phyloP scores from a whole-genome alignment of 2,888 invertebrate species.

The Erynnis tages region DNA sequence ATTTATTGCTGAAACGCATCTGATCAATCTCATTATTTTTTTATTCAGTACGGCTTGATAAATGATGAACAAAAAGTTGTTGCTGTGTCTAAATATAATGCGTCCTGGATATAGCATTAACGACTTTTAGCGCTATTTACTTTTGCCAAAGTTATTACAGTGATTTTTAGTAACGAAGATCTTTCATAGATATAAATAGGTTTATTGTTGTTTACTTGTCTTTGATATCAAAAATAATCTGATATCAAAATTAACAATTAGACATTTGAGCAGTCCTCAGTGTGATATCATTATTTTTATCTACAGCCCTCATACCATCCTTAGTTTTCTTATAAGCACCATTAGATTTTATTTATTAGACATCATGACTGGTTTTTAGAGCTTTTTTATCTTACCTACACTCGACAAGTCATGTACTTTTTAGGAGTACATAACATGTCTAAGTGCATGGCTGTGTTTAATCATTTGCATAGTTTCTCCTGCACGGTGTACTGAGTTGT shows the following conservation, averaged over 20 bases:
- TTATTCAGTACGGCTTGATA: too few species aligned
- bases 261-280: not conserved
- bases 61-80: too few species aligned
- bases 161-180: too few species aligned
- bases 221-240: too few species aligned
- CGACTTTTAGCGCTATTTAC: too few species aligned
- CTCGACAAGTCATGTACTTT: conserved; percentile 14
- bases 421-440: conserved; percentile 1
- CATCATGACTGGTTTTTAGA: too few species aligned
- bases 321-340: conserved; percentile 14
- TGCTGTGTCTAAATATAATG: too few species aligned
- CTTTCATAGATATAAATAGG: too few species aligned
- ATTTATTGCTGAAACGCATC: not conserved
- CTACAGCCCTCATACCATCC: not conserved
- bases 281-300: not conserved
- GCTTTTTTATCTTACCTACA: conserved; percentile 10
- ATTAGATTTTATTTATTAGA: too few species aligned
- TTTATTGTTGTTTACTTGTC: too few species aligned
- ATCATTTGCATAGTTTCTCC: conserved; percentile 20
- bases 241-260: not conserved
- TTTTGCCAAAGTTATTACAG: not conserved
- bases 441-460: conserved; percentile 13
- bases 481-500: conserved; percentile 33
- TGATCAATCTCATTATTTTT: too few species aligned
- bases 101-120: too few species aligned